phyloP scores from a whole-genome alignment of 1,140 invertebrate genomes.

The Rhizoglyphus robini region DNA sequence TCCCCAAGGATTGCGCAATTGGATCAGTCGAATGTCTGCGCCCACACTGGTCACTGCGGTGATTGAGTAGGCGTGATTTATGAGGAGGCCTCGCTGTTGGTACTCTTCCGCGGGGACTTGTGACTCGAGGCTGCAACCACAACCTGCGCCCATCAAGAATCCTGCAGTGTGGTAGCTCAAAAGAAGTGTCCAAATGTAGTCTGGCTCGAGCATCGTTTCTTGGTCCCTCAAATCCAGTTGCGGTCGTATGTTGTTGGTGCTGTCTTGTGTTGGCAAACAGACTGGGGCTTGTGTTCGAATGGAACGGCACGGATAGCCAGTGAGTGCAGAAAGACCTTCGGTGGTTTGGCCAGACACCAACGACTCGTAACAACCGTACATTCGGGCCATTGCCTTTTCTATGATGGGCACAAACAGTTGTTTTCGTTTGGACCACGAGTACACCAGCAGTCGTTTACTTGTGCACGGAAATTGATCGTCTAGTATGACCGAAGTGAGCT shows the following conservation, averaged over 20 bases:
- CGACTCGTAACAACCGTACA: too few relatives aligned
- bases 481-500: too few relatives aligned
- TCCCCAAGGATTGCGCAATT: slow-evolving; percentile 5
- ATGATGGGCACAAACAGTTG: too few relatives aligned
- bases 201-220: background rate
- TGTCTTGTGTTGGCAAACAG: background rate
- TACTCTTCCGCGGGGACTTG: background rate
- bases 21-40: too few relatives aligned
- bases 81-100: background rate
- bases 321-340: slow-evolving; percentile 70
- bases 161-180: slow-evolving; percentile 4
- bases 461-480: too few relatives aligned
- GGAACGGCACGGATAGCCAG: slow-evolving; percentile 1
- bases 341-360: slow-evolving; percentile 83
- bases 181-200: slow-evolving; percentile 2
- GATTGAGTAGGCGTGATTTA: slow-evolving; percentile 8
- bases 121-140: background rate
- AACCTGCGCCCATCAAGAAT: slow-evolving; percentile 11
- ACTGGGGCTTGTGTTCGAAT: background rate
- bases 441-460: too few relatives aligned
- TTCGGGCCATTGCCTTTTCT: too few relatives aligned
- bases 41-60: background rate
- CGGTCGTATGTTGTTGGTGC: background rate
- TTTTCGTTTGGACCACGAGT: too few relatives aligned
- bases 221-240: background rate